Evolutionary conservation across 2,888 invertebrate species (phyloP).

Genomic region (Papilio demoleus): DNA sequence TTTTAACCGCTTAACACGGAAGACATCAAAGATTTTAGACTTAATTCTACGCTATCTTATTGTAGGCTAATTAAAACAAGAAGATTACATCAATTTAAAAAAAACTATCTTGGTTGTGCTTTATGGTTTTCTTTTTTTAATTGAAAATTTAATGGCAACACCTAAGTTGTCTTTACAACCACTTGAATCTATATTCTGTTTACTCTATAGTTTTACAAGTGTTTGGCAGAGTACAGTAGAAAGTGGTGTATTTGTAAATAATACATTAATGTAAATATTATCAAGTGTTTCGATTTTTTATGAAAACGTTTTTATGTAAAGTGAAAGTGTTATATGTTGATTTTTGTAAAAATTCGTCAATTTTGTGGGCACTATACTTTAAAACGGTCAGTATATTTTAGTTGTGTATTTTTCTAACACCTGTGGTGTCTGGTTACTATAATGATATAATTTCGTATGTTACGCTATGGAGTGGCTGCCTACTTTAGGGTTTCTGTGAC

Average conservation of each 20-base stretch:
- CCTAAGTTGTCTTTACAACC: slow-evolving; percentile 25
- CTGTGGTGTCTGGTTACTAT: slow-evolving; percentile 44
- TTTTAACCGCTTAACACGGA: neutral
- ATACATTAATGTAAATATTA: slow-evolving; percentile 68
- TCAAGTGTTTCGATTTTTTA: slow-evolving; percentile 51
- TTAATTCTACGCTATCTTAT: neutral
- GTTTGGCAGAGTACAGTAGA: slow-evolving; percentile 57
- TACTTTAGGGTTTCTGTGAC: slow-evolving; percentile 13
- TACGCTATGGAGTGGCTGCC: neutral
- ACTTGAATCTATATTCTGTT: neutral
- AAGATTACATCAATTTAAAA: neutral
- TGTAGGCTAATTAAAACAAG: neutral
- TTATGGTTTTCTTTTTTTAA: slow-evolving; percentile 12
- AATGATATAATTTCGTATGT: slow-evolving; percentile 1
- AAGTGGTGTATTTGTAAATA: slow-evolving; percentile 79
- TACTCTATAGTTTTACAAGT: slow-evolving; percentile 62
- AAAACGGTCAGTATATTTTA: slow-evolving; percentile 59
- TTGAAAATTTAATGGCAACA: slow-evolving; percentile 26
- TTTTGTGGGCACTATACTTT: slow-evolving; percentile 49
- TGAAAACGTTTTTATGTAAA: slow-evolving; percentile 48
- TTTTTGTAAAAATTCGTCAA: slow-evolving; percentile 43
- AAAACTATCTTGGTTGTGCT: neutral
- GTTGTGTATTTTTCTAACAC: slow-evolving; percentile 46
- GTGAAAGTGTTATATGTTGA: slow-evolving; percentile 67
- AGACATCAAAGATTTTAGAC: neutral